Evolutionary conservation across 2,888 invertebrate species (phyloP).

Genomic region (Horisme vitalbata): DNA sequence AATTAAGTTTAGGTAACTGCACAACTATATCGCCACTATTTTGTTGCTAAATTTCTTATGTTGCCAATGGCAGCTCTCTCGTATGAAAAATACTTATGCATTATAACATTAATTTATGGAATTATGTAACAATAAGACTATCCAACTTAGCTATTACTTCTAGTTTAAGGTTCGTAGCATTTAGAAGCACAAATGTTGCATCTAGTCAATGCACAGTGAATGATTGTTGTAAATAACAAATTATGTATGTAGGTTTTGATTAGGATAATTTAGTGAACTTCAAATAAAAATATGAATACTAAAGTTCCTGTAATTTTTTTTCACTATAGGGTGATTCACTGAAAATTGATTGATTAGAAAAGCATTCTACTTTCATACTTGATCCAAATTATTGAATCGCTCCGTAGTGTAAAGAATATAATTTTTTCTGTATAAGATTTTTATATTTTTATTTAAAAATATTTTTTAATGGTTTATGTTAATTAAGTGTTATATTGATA

Average conservation of each 20-base stretch:
- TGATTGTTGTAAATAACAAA: neutral
- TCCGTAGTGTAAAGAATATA: too few species aligned
- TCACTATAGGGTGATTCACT: neutral
- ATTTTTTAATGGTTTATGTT: too few species aligned
- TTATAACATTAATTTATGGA: too few species aligned
- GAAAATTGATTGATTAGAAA: neutral
- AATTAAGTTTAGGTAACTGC: too few species aligned
- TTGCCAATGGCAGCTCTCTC: constrained; percentile 46
- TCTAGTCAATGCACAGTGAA: constrained; percentile 50
- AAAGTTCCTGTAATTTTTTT: constrained; percentile 9
- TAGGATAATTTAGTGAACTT: neutral
- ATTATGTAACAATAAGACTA: too few species aligned
- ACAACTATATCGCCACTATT: neutral
- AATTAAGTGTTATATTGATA: too few species aligned
- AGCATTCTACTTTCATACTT: too few species aligned
- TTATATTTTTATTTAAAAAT: too few species aligned
- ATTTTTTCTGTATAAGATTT: too few species aligned
- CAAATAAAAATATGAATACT: neutral
- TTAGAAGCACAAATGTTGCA: constrained; percentile 32
- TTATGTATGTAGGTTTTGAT: neutral
- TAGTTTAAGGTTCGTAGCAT: neutral
- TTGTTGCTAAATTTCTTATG: constrained; percentile 5
- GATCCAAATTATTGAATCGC: too few species aligned
- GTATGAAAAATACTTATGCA: too few species aligned
- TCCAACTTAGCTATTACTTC: neutral